Evolutionary conservation across 2,113 vertebrate genomes (phyloP).

Genomic region (Coracopsis vasa): DNA sequence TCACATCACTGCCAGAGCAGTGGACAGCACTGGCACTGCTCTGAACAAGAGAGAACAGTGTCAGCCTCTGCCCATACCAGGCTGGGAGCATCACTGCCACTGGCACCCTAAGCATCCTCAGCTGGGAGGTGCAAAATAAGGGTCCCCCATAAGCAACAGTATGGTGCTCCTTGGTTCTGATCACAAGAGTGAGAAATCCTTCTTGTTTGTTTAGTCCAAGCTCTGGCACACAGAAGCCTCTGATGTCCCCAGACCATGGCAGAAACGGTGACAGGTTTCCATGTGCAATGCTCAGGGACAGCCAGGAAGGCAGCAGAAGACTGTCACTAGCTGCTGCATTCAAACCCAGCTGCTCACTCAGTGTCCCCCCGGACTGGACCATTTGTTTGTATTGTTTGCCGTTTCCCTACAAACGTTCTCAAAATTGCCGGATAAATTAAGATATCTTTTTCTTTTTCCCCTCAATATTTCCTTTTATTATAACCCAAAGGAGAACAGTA

Average conservation of each 20-base stretch:
- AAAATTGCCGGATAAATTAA: slow-evolving; percentile 11
- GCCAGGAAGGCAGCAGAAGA: neutral
- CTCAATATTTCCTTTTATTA: neutral
- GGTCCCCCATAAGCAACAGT: neutral
- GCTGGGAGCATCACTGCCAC: neutral
- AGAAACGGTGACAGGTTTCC: neutral
- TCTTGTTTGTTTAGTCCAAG: neutral
- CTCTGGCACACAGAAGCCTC: neutral
- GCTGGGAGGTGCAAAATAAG: neutral
- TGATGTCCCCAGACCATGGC: neutral
- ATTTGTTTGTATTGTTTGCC: neutral
- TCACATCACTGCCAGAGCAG: neutral
- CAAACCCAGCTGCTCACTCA: slow-evolving; percentile 1
- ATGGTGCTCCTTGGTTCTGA: neutral
- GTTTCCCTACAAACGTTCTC: neutral
- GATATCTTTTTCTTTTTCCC: neutral
- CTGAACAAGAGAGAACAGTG: neutral
- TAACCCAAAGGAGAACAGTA: slow-evolving; percentile 8
- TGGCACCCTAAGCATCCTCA: neutral
- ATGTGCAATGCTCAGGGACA: neutral
- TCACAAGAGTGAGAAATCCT: rapidly evolving
- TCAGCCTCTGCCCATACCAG: neutral
- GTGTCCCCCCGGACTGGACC: neutral
- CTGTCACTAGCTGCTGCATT: neutral
- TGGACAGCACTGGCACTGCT: neutral